phyloP scores from a whole-genome alignment of 2,113 vertebrate species.

The Phalacrocorax carbo region DNA sequence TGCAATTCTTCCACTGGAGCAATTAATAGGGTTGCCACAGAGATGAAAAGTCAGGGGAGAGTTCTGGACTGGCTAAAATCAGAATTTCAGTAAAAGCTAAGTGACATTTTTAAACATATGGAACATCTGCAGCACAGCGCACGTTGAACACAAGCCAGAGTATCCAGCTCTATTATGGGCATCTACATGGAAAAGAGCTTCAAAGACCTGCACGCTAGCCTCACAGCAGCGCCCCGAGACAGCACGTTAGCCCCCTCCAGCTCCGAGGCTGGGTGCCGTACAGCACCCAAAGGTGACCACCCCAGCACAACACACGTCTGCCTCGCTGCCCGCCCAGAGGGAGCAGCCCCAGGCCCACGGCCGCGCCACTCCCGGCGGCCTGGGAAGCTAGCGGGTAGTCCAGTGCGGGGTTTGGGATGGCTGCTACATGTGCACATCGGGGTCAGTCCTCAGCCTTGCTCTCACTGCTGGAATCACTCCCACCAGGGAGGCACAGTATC shows the following conservation, averaged over 20 bases:
- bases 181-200: rapidly evolving
- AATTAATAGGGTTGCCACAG: not conserved
- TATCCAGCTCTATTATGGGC: not conserved
- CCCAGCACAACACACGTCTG: rapidly evolving
- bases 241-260: no score
- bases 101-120: not conserved
- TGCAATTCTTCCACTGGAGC: not conserved
- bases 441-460: not conserved
- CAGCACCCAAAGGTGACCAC: not conserved
- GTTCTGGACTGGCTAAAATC: not conserved
- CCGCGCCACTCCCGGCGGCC: not conserved
- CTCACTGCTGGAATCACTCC: not conserved
- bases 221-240: not conserved
- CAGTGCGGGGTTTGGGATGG: not conserved
- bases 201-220: not conserved
- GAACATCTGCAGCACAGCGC: not conserved
- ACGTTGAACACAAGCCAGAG: not conserved
- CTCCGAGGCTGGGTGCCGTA: not conserved
- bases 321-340: not conserved
- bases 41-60: not conserved
- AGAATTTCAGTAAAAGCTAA: not conserved
- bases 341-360: not conserved
- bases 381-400: not conserved
- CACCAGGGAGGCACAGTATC: rapidly evolving
- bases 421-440: not conserved